A percentile compares a stretch with the other conserved stretches of the same genome.
Evolutionary conservation across 2,888 invertebrate genomes (phyloP).

Genomic region (Mythimna lalbum): DNA sequence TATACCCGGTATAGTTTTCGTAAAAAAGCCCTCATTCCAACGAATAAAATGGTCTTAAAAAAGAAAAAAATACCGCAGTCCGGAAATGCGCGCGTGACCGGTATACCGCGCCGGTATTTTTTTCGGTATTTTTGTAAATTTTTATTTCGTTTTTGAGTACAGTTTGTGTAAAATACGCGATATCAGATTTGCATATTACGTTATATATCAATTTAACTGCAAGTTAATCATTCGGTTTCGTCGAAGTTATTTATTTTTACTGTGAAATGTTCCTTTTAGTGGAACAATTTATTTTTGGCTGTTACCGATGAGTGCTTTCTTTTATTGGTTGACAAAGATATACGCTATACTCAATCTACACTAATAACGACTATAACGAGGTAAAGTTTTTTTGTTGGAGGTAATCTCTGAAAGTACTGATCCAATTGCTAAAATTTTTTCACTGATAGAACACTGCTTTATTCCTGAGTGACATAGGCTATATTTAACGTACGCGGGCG

Average conservation of each 20-base stretch:
- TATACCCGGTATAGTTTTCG: slow-evolving; percentile 42
- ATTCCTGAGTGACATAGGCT: no score
- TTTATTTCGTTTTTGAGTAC: slow-evolving; percentile 53
- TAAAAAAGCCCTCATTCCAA: slow-evolving; percentile 50
- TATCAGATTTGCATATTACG: slow-evolving; percentile 47
- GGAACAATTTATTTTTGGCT: not conserved
- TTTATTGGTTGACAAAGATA: not conserved
- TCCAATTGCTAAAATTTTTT: no score
- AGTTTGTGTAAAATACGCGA: slow-evolving; percentile 47
- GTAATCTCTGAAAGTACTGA: no score
- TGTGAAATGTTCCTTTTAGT: not conserved
- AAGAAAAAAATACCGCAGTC: slow-evolving; percentile 30
- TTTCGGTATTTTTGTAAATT: slow-evolving; percentile 36
- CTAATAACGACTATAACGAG: no score
- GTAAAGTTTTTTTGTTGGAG: no score
- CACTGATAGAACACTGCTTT: no score
- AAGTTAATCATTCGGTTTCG: slow-evolving; percentile 14
- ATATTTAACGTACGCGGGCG: no score
- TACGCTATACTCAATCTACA: no score
- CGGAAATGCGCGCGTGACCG: slow-evolving; percentile 57
- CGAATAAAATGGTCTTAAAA: slow-evolving; percentile 49
- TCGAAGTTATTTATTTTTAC: not conserved
- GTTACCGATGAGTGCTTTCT: not conserved
- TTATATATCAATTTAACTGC: slow-evolving; percentile 33
- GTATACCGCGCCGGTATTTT: slow-evolving; percentile 33